These are phyloP conservation scores for Chaetodon trifascialis DNA, from an alignment of 2,113 vertebrate species.

Conservation along the genomic window DNA sequence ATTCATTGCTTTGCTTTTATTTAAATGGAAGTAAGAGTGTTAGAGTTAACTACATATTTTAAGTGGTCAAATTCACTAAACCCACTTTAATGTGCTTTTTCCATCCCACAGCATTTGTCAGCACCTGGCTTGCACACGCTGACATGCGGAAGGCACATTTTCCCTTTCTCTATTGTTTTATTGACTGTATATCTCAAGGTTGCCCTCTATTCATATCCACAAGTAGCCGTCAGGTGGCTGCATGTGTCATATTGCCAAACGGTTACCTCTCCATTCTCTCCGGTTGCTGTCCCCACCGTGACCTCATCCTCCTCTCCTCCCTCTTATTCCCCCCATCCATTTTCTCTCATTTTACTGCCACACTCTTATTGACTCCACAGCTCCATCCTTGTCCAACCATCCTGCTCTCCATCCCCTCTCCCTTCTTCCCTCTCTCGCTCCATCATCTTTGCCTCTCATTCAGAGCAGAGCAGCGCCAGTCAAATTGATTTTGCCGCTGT, in stretches of 20 bases:
- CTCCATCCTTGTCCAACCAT: slow-evolving; percentile 63
- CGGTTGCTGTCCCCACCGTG: slow-evolving; percentile 58
- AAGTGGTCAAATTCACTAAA: not conserved
- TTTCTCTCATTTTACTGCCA: slow-evolving; percentile 49
- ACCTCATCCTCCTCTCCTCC: slow-evolving; percentile 53
- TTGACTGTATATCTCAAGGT: slow-evolving; percentile 18
- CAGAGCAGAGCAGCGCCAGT: slow-evolving; percentile 74
- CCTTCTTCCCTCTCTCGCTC: slow-evolving; percentile 56
- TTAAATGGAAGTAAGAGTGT: slow-evolving; percentile 3
- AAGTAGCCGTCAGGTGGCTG: slow-evolving; percentile 31
- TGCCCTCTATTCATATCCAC: slow-evolving; percentile 34
- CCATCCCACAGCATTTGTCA: not conserved
- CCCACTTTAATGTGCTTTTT: not conserved
- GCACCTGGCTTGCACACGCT: not conserved
- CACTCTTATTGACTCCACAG: slow-evolving; percentile 58
- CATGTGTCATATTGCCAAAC: slow-evolving; percentile 26
- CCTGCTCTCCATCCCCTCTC: slow-evolving; percentile 56
- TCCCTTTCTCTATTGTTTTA: slow-evolving; percentile 22
- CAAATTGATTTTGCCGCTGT: slow-evolving; percentile 82
- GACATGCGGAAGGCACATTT: not conserved
- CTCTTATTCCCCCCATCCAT: slow-evolving; percentile 43
- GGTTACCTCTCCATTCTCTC: slow-evolving; percentile 24
- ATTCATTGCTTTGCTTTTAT: slow-evolving; percentile 11
- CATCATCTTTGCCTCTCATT: slow-evolving; percentile 71
- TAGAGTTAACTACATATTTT: slow-evolving; percentile 9